Percentiles rank a stretch among this genome's conserved stretches.
Evolutionary conservation across 2,113 vertebrate genomes (phyloP).

Genomic region (Macaca nemestrina): DNA sequence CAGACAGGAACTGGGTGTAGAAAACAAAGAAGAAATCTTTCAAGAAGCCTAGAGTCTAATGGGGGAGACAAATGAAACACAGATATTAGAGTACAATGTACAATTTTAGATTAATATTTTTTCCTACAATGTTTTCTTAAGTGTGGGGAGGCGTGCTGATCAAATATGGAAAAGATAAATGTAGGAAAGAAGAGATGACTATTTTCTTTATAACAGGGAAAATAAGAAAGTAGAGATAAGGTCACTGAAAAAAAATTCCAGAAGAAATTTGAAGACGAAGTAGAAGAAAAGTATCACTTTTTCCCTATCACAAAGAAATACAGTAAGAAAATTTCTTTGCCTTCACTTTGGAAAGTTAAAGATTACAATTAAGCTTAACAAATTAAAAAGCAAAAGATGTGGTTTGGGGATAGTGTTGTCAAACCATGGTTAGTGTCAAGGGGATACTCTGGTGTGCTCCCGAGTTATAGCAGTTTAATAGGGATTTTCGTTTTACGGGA

Average conservation of each 20-base stretch:
- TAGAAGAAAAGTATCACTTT: background rate
- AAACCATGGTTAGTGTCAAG: background rate
- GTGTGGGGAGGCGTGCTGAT: background rate
- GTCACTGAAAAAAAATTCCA: background rate
- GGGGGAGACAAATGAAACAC: background rate
- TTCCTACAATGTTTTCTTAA: background rate
- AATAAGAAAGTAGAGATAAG: background rate
- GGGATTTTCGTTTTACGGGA: background rate
- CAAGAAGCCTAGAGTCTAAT: background rate
- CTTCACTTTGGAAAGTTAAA: slow-evolving; percentile 26
- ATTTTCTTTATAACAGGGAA: background rate
- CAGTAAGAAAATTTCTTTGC: background rate
- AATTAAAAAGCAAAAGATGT: background rate
- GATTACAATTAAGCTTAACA: slow-evolving; percentile 27
- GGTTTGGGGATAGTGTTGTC: background rate
- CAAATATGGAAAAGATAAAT: background rate
- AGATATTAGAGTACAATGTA: background rate
- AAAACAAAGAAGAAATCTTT: slow-evolving; percentile 29
- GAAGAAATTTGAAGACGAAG: background rate
- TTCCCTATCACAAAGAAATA: background rate
- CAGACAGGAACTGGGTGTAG: background rate
- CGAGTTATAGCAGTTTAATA: background rate
- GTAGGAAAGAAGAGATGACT: background rate
- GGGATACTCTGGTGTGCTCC: background rate
- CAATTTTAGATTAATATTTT: background rate